phyloP scores from a whole-genome alignment of 2,113 vertebrate genomes.

The Alethe diademata region DNA sequence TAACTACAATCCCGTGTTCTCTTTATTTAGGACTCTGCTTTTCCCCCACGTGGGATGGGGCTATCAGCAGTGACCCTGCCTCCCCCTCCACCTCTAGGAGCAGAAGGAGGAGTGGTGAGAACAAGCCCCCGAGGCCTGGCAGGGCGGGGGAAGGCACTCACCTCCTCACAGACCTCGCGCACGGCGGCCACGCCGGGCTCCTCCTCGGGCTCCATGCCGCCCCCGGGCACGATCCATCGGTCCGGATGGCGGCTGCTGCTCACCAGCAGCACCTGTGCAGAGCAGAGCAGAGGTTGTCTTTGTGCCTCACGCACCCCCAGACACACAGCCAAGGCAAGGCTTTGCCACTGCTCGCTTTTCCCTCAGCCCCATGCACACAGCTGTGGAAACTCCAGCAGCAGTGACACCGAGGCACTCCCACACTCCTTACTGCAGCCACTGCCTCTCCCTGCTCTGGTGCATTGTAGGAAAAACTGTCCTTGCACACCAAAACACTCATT shows the following conservation, averaged over 20 bases:
- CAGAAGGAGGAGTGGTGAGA: neutral
- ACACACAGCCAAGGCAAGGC: fast-evolving
- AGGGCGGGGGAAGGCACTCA: neutral
- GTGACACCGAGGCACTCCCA: neutral
- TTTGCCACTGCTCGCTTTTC: neutral
- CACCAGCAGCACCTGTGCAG: conserved; percentile 88
- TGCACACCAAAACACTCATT: neutral
- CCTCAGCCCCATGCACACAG: neutral
- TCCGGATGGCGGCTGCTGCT: conserved; percentile 97
- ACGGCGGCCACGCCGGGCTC: conserved; percentile 90
- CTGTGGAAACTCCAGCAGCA: neutral
- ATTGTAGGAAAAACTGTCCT: neutral
- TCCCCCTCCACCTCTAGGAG: neutral
- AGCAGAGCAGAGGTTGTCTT: neutral
- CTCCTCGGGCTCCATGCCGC: conserved; percentile 97
- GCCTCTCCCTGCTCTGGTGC: neutral
- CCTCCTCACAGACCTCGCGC: conserved; percentile 98
- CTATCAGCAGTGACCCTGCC: neutral
- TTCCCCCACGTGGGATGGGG: neutral
- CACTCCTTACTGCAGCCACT: neutral
- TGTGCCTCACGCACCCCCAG: neutral
- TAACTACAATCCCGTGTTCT: neutral
- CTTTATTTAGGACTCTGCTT: neutral
- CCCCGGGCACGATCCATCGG: conserved; percentile 97
- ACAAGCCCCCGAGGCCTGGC: fast-evolving